Conservation (phyloP, 2,113 vertebrate genomes). For the Rallus limicola region DNA sequence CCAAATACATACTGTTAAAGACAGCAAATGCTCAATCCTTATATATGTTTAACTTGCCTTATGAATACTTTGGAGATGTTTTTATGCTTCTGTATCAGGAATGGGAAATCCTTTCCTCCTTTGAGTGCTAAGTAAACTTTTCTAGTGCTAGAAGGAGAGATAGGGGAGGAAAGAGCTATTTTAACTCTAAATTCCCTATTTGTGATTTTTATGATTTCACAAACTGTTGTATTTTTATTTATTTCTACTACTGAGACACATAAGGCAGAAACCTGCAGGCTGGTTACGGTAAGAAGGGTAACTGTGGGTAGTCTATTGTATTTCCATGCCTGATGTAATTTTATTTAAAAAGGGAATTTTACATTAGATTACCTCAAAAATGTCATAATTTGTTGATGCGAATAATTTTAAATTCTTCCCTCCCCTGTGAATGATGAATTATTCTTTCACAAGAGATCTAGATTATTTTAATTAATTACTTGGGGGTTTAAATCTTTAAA, state of each 20-base stretch:
- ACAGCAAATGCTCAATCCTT: not conserved
- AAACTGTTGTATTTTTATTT: not conserved
- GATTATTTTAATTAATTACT: conserved; percentile 59
- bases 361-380: not conserved
- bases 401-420: conserved; percentile 3
- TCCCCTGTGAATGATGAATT: conserved; percentile 16
- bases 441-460: conserved; percentile 25
- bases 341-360: conserved; percentile 10
- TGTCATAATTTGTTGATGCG: not conserved
- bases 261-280: not conserved
- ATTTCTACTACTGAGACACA: not conserved
- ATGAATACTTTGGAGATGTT: not conserved
- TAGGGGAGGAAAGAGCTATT: not conserved
- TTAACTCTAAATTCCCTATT: not conserved
- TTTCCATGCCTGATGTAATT: not conserved
- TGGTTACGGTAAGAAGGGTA: not conserved
- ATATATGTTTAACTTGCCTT: not conserved
- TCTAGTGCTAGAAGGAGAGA: not conserved
- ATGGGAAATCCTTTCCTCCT: not conserved
- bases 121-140: not conserved
- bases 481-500: conserved; percentile 33
- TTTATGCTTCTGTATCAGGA: not conserved
- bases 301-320: not conserved
- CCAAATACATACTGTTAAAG: not conserved
- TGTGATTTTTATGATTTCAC: not conserved